phyloP scores from a whole-genome alignment of 1,140 invertebrate species.

The Tribolium madens region DNA sequence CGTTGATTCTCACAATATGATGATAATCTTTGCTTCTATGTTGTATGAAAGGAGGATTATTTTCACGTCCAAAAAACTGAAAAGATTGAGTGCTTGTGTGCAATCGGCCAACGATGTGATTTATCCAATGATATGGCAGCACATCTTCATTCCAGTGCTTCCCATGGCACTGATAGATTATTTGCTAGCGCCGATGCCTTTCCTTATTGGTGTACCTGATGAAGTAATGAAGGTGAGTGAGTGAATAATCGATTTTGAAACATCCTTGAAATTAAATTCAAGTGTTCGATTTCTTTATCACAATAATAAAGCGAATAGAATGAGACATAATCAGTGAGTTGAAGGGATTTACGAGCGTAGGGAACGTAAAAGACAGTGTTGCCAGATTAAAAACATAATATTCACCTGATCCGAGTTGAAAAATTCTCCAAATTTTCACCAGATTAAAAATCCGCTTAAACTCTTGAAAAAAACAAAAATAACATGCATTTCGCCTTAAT shows the following conservation, averaged over 20 bases:
- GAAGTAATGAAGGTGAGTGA: conserved; percentile 80
- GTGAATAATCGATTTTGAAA: background rate
- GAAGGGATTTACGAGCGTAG: too few species aligned
- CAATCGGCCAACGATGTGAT: conserved; percentile 93
- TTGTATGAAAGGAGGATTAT: conserved; percentile 92
- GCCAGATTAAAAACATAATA: too few species aligned
- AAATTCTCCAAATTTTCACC: too few species aligned
- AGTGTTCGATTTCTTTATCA: background rate
- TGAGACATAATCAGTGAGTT: too few species aligned
- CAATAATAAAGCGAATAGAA: too few species aligned
- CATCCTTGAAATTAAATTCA: background rate
- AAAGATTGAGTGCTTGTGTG: conserved; percentile 90
- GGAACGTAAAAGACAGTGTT: too few species aligned
- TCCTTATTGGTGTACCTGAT: conserved; percentile 91
- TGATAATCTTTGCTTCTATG: conserved; percentile 93
- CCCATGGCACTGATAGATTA: conserved; percentile 91
- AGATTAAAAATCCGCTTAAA: too few species aligned
- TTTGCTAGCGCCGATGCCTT: conserved; percentile 93
- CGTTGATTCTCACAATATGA: conserved; percentile 92
- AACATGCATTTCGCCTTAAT: too few species aligned
- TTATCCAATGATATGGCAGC: conserved; percentile 98
- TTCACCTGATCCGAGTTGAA: too few species aligned
- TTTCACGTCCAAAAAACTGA: conserved; percentile 88
- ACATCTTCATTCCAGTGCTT: conserved; percentile 95
- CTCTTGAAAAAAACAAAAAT: too few species aligned